Evolutionary conservation across 2,113 vertebrate species (phyloP).

Genomic region (Gallinago jamesoni): DNA sequence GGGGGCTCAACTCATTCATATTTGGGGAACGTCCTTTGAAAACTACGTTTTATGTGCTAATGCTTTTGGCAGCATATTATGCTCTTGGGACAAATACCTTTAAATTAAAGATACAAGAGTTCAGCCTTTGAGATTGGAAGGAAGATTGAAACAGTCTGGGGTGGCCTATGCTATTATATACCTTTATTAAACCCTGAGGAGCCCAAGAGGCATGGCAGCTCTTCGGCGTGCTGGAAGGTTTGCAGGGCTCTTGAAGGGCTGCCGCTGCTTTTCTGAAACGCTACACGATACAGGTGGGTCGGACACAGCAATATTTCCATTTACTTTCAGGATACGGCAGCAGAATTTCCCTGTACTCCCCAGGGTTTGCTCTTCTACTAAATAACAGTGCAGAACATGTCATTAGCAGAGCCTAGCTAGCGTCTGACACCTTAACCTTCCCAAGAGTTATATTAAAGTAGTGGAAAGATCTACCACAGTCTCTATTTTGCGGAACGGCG

Average conservation of each 20-base stretch:
- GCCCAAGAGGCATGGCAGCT: background rate
- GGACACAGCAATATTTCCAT: conserved; percentile 9
- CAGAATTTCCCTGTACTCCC: background rate
- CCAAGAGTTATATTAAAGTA: background rate
- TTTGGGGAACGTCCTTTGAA: background rate
- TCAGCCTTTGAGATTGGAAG: background rate
- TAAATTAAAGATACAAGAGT: background rate
- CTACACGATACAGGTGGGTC: background rate
- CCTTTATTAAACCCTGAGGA: conserved; percentile 8
- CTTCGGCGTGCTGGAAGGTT: background rate
- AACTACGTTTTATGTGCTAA: background rate
- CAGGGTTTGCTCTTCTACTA: conserved; percentile 8
- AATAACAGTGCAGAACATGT: conserved; percentile 28
- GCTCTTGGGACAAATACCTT: background rate
- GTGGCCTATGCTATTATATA: background rate
- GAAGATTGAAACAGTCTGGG: conserved; percentile 15
- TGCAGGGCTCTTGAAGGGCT: background rate
- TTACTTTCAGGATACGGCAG: background rate
- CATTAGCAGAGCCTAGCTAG: conserved; percentile 19
- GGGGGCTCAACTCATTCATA: background rate
- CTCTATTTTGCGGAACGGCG: background rate
- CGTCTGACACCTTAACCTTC: conserved; percentile 12
- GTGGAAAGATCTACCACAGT: background rate
- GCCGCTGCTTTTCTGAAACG: conserved; percentile 19
- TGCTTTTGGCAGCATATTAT: conserved; percentile 14